Conservation (phyloP, 53 echinoderm and acorn worm species). For the Stichopus horrens region DNA sequence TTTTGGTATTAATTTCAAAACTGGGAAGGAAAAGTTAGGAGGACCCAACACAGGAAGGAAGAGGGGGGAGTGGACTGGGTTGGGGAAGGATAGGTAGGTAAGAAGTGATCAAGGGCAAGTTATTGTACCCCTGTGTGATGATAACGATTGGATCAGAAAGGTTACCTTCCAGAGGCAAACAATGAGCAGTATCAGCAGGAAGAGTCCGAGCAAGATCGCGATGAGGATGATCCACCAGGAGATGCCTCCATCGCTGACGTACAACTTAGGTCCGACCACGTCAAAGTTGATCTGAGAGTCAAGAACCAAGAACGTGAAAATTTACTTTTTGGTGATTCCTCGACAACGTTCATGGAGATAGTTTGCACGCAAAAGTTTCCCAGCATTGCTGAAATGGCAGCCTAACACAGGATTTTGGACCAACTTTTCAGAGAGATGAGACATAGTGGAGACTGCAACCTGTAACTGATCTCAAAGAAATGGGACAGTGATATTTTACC, state of each 20-base stretch:
- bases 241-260: conserved; percentile 14
- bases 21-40: neutral
- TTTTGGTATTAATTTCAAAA: too few relatives aligned
- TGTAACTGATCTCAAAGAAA: too few relatives aligned
- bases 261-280: conserved; percentile 8
- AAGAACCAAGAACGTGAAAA: too few relatives aligned
- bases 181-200: conserved; percentile 83
- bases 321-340: too few relatives aligned
- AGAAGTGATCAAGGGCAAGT: neutral
- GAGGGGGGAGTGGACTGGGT: neutral
- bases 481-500: too few relatives aligned
- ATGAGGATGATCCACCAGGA: conserved; percentile 86
- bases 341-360: too few relatives aligned
- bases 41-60: neutral
- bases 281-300: conserved; percentile 29
- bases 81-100: neutral
- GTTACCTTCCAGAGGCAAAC: conserved; percentile 95
- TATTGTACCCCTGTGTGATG: neutral
- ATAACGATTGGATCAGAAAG: conserved; percentile 10
- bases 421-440: too few relatives aligned
- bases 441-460: too few relatives aligned
- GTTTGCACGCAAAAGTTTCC: too few relatives aligned
- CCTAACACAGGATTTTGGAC: too few relatives aligned
- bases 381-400: too few relatives aligned
- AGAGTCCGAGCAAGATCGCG: conserved; percentile 75